Percentiles rank a stretch among this genome's conserved stretches.
Evolutionary conservation across 2,113 vertebrate genomes (phyloP).

Genomic region (Daboia siamensis): DNA sequence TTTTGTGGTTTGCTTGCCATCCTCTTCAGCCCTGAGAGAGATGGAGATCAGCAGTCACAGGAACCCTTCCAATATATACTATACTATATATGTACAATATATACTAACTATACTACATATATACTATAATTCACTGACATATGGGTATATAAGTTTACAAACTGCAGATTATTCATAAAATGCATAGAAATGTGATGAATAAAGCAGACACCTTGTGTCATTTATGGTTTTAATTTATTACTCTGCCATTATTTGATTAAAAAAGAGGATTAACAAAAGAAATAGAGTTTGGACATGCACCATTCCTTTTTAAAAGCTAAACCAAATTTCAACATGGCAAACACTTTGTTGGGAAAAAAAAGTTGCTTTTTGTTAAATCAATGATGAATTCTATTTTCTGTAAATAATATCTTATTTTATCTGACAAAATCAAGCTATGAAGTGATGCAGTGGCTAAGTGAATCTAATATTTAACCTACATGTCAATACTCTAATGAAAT

Average conservation of each 20-base stretch:
- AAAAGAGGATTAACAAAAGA: neutral
- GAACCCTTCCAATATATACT: neutral
- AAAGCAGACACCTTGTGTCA: neutral
- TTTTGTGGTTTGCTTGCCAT: neutral
- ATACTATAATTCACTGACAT: neutral
- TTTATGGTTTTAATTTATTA: neutral
- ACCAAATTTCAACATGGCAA: neutral
- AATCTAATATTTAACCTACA: neutral
- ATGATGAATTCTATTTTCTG: neutral
- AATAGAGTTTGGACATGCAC: neutral
- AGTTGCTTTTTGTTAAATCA: conserved; percentile 24
- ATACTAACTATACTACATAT: no score
- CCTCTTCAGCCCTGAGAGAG: neutral
- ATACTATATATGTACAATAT: no score
- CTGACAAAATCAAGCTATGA: conserved; percentile 17
- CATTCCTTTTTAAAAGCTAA: neutral
- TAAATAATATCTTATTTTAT: neutral
- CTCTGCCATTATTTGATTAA: neutral
- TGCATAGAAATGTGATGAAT: neutral
- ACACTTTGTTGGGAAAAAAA: conserved; percentile 17
- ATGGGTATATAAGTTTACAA: neutral
- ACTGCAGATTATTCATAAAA: neutral
- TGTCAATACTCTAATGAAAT: neutral
- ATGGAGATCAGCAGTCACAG: neutral
- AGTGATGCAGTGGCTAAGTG: conserved; percentile 11